Percentiles rank a stretch among this genome's conserved stretches.
Conservation (phyloP, 2,888 invertebrate genomes). For the Anthophora plumipes region DNA sequence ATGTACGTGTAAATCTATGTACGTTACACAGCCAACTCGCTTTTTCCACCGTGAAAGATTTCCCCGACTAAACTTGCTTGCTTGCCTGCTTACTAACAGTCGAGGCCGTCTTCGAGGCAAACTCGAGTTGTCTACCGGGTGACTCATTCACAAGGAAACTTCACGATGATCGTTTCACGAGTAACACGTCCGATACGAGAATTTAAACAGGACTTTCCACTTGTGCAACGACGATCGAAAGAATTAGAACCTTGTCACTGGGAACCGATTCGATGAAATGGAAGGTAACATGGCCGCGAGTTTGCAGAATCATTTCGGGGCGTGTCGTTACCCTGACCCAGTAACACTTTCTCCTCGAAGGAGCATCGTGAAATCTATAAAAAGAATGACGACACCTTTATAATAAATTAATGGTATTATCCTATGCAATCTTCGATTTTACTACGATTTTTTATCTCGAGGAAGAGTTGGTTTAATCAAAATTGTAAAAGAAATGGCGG, state of each 20-base stretch:
- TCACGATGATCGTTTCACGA: not conserved
- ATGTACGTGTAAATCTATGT: not conserved
- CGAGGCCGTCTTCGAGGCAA: slow-evolving; percentile 37
- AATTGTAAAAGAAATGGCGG: no score
- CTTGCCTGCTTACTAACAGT: not conserved
- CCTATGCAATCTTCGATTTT: no score
- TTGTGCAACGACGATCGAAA: not conserved
- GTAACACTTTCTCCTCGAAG: slow-evolving; percentile 46
- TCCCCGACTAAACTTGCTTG: slow-evolving; percentile 61
- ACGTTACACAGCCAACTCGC: slow-evolving; percentile 40
- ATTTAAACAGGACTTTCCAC: not conserved
- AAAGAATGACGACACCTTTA: not conserved
- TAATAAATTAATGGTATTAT: no score
- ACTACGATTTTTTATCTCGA: no score
- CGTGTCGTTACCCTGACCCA: slow-evolving; percentile 53
- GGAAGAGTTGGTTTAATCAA: no score
- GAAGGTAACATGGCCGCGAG: slow-evolving; percentile 3
- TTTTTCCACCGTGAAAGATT: slow-evolving; percentile 64
- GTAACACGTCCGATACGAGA: not conserved
- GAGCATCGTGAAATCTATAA: not conserved
- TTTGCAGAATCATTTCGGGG: slow-evolving; percentile 1
- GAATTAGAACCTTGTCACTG: not conserved
- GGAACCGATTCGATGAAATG: not conserved
- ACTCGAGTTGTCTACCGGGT: slow-evolving; percentile 47
- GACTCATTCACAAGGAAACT: slow-evolving; percentile 12